A percentile compares a stretch with the other conserved stretches of the same genome.
Conservation (phyloP, 2,797 vertebrate genomes). For the Oryzias sinensis region DNA sequence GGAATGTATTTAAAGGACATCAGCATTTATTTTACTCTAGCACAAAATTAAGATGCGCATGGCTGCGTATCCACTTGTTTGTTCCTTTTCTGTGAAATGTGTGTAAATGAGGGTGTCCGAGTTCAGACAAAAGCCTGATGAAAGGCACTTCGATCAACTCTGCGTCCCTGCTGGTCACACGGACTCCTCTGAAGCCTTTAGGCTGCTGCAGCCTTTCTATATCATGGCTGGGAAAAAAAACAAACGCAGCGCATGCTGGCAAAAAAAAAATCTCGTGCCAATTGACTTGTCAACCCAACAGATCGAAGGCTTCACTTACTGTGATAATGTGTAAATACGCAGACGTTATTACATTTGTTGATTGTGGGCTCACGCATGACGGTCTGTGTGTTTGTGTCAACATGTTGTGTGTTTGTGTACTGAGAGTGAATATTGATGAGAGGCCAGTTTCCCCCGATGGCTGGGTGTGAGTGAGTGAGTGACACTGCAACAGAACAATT, state of each 20-base stretch:
- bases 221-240: slow-evolving; percentile 20
- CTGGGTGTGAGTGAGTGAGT: slow-evolving; percentile 65
- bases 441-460: slow-evolving; percentile 64
- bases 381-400: slow-evolving; percentile 34
- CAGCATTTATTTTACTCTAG: too few species aligned
- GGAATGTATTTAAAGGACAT: too few species aligned
- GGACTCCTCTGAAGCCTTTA: slow-evolving; percentile 46
- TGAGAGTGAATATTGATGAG: slow-evolving; percentile 71
- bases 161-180: slow-evolving; percentile 39
- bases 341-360: slow-evolving; percentile 16
- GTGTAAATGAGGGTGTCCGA: slow-evolving; percentile 39
- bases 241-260: slow-evolving; percentile 37
- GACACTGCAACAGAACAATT: slow-evolving; percentile 51
- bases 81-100: slow-evolving; percentile 38
- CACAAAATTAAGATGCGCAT: slow-evolving; percentile 7
- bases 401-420: slow-evolving; percentile 34
- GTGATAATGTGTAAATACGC: slow-evolving; percentile 23
- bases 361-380: slow-evolving; percentile 7
- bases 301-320: slow-evolving; percentile 26
- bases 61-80: slow-evolving; percentile 8
- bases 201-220: slow-evolving; percentile 35
- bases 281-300: slow-evolving; percentile 22
- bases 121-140: slow-evolving; percentile 48
- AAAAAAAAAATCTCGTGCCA: slow-evolving; percentile 20
- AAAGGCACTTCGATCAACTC: slow-evolving; percentile 53